These are phyloP conservation scores for Athene noctua DNA, from an alignment of 2,113 vertebrate genomes.

Conservation along the genomic window DNA sequence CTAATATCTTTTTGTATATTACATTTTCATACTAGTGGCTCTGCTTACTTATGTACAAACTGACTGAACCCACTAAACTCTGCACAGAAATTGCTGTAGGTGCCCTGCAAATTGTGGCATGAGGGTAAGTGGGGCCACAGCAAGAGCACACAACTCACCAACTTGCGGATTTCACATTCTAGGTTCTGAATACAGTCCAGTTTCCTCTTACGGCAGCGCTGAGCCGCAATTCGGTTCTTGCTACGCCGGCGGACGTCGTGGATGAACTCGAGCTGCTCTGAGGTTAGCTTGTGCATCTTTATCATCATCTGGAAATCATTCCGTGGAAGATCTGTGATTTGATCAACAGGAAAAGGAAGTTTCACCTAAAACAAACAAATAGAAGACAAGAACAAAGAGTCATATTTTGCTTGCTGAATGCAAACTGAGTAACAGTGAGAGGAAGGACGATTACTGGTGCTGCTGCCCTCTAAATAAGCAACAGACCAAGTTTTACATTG, in stretches of 20 bases:
- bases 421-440: background rate
- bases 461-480: background rate
- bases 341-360: constrained; percentile 98
- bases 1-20: background rate
- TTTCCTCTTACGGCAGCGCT: constrained; percentile 98
- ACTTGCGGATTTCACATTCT: constrained; percentile 97
- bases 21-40: background rate
- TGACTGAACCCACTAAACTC: background rate
- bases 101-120: rapidly evolving
- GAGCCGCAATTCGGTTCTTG: constrained; percentile 98
- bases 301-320: constrained; percentile 99
- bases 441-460: background rate
- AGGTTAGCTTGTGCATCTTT: constrained; percentile 99
- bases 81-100: background rate
- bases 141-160: constrained; percentile 70
- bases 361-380: constrained; percentile 85
- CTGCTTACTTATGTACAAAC: rapidly evolving
- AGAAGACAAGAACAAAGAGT: constrained; percentile 11
- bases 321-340: constrained; percentile 99
- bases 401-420: background rate
- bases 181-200: constrained; percentile 98
- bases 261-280: constrained; percentile 98
- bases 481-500: background rate
- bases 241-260: constrained; percentile 94
- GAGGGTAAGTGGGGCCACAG: rapidly evolving